phyloP scores from a whole-genome alignment of 2,888 invertebrate species.

The Leptothorax acervorum region DNA sequence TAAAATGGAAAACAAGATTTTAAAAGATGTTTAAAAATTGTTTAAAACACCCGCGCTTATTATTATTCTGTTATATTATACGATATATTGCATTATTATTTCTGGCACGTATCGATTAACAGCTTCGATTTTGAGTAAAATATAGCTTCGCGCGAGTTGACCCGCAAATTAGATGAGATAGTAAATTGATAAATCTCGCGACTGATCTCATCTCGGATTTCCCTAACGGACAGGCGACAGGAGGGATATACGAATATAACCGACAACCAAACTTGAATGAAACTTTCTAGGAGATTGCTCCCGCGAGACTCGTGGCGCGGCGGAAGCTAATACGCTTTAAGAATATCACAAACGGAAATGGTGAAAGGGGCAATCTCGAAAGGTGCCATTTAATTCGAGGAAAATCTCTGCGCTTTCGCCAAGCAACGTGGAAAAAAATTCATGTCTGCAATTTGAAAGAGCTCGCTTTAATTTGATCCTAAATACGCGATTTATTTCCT shows the following conservation, averaged over 20 bases:
- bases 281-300: slow-evolving; percentile 76
- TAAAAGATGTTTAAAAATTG: background rate
- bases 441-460: background rate
- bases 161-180: background rate
- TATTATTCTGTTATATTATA: background rate
- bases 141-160: background rate
- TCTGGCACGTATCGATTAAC: background rate
- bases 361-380: slow-evolving; percentile 68
- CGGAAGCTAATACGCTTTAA: slow-evolving; percentile 71
- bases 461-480: background rate
- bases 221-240: slow-evolving; percentile 30
- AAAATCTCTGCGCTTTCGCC: slow-evolving; percentile 8
- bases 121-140: background rate
- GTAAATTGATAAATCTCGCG: background rate
- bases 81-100: background rate
- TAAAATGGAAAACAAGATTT: background rate
- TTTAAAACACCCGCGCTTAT: background rate
- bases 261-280: slow-evolving; percentile 73
- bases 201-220: slow-evolving; percentile 26
- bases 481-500: background rate
- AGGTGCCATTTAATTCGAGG: slow-evolving; percentile 61
- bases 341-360: slow-evolving; percentile 70
- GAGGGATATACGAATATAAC: slow-evolving; percentile 38
- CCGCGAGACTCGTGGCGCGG: slow-evolving; percentile 71
- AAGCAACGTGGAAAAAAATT: background rate